A percentile compares a stretch with the other conserved stretches of the same genome.
Conservation (phyloP, 2,888 invertebrate species). For the Orthosia gracilis region DNA sequence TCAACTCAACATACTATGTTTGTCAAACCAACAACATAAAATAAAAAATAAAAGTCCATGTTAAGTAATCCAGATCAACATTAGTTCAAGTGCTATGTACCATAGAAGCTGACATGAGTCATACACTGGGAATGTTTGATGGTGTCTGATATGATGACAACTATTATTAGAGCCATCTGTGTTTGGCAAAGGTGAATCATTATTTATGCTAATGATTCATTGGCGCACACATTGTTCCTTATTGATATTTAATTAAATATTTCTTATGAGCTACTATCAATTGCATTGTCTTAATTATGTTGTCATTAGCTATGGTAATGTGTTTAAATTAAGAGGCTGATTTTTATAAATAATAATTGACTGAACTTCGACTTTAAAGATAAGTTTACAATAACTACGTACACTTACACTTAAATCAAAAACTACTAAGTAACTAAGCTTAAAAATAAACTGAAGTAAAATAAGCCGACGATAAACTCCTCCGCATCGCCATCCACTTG, state of each 20-base stretch:
- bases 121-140: slow-evolving; percentile 71
- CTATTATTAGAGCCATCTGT: slow-evolving; percentile 77
- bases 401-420: background rate
- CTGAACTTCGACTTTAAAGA: background rate
- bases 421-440: no score
- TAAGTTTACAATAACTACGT: background rate
- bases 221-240: slow-evolving; percentile 64
- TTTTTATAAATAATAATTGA: background rate
- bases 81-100: slow-evolving; percentile 69
- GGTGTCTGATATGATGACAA: slow-evolving; percentile 69
- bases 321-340: slow-evolving; percentile 27
- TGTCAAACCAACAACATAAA: background rate
- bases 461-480: no score
- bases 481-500: no score
- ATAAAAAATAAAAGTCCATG: background rate
- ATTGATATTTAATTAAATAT: slow-evolving; percentile 68
- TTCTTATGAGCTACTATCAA: slow-evolving; percentile 54
- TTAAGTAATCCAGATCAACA: slow-evolving; percentile 60
- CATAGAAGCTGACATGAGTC: slow-evolving; percentile 70
- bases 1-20: background rate
- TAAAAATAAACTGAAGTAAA: no score
- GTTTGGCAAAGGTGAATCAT: slow-evolving; percentile 78
- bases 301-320: slow-evolving; percentile 72
- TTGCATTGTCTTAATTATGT: slow-evolving; percentile 67
- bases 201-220: slow-evolving; percentile 79